Base-by-base conservation (phyloP, 2,888 invertebrate genomes). In the Orthosia gracilis region DNA sequence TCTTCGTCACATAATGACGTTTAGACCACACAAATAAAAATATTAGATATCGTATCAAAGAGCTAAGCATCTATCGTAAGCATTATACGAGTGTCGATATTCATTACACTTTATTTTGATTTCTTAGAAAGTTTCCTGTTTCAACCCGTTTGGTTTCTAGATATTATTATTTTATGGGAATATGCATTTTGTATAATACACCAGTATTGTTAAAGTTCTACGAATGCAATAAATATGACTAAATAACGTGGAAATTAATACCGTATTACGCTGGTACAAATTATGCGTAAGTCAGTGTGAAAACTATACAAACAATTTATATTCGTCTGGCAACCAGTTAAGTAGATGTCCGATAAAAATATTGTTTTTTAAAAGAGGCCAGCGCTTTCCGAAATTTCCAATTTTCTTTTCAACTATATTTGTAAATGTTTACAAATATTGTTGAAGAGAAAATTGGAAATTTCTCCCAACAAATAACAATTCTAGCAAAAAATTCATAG, bases 1-100 rank as follows among this genome's bases (percentile, higher is more conserved):
- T 94, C 94, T 93, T 92, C 93, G 89, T 93, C 94, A 92, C 85
- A 88, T 89, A 89, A 88, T 91, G 90, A 92, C 88, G 89, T 87
- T 87, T 86, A 88, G 95, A 96, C 96, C 95, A 96, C 95, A 96
- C 96, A 93, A 92, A 94, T 90, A 91, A 91, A 92, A 91, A 92
- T 90, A 91, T 91, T 89, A 88, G 90, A 90, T 92, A 91, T 87
- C 82, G 80, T 87, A 88, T 90, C 86, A 88, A 88, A 88, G 83
- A 84, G 89, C 89, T 90, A 85, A 87, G 82, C 83, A 79, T 81
- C 79, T 80, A 85, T 85, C 81, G 80, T 85, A 83, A 87, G 82
- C 85, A 84, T 86, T 89, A 87, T 80, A 77, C 72, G 64, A 69
- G 73, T 86, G 71, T 78, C 80, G 64, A 79, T 89, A 89, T 90